Base-by-base conservation (phyloP, 2,113 vertebrate species). In the Hystrix brachyura region DNA sequence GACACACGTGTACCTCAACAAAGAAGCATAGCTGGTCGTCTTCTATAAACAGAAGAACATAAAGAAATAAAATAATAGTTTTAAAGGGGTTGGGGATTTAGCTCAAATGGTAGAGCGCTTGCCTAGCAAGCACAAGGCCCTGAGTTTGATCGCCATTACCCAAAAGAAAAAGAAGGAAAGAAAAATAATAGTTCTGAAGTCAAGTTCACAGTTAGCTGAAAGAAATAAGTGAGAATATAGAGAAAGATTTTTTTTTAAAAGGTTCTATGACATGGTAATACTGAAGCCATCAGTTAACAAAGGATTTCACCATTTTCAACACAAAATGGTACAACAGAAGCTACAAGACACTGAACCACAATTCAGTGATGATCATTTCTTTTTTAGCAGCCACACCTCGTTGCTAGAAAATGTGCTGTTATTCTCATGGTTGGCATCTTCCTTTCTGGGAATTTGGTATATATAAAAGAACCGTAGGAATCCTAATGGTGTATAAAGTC, bases 401-500 rank as follows among this genome's bases (percentile, higher is more conserved):
- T 23, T 15, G 72, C 32, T 38, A 13, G 25, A n/a, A 82, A 59
- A 65, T 3, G 9, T 23, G 27, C 32, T 34, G 3, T 69, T 59
- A 19, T 5, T 9, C n/a, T 21, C 3, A 60, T 0, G 76, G 59
- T 1, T 34, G 92, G 34, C 10, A 3, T 51, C 2, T 53, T 82
- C 18, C 5, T 8, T 8, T 2, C n/a, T 6, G 11, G 48, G 48
- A 72, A 27, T 1, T 5, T 29, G 43, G 43, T 23, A 27, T 21
- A 43, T 13, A 27, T 53, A 32, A 7, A 64, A 78, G 27, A 65
- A 80, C 9, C 11, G 12, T 27, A 7, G 0, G 1, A 46, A 64
- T 48, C 5, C 11, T 0, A 6, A 3, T 0, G 5, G 1, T 0
- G 3, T 65, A n/a, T 7, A 1, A 59, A 79, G 78, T 10, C 7